Percentiles rank a stretch among this genome's conserved stretches.
Conservation (phyloP, 2,888 invertebrate genomes). For the Cosmia trapezina region DNA sequence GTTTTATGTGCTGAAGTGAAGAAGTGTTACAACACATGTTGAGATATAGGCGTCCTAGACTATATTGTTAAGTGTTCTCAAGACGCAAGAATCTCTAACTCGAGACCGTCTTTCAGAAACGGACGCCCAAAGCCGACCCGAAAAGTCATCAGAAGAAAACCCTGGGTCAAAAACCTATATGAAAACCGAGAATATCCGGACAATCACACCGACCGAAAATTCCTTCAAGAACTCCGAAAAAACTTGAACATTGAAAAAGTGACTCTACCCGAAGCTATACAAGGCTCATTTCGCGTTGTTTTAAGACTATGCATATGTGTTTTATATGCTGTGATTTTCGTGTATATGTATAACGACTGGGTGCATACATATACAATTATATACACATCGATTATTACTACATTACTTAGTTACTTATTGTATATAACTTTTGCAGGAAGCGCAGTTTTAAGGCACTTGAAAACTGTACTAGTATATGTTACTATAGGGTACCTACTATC, state of each 20-base stretch:
- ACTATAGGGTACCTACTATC: conserved; percentile 97
- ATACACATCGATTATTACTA: conserved; percentile 88
- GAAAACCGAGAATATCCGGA: conserved; percentile 96
- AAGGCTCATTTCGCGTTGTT: conserved; percentile 94
- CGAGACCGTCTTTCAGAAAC: conserved; percentile 81
- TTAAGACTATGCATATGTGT: conserved; percentile 95
- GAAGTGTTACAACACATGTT: background rate
- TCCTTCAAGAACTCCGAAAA: conserved; percentile 95
- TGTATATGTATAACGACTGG: conserved; percentile 93
- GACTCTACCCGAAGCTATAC: conserved; percentile 92
- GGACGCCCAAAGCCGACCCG: conserved; percentile 75
- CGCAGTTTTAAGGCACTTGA: conserved; percentile 91
- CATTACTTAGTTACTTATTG: conserved; percentile 91
- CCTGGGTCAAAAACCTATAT: conserved; percentile 97
- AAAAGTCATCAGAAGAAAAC: conserved; percentile 79
- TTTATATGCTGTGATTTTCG: conserved; percentile 93
- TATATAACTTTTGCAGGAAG: conserved; percentile 85
- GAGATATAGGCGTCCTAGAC: background rate
- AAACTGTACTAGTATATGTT: conserved; percentile 95
- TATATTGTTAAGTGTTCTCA: conserved; percentile 14
- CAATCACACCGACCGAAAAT: conserved; percentile 97
- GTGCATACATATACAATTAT: conserved; percentile 92
- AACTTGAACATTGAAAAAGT: conserved; percentile 95
- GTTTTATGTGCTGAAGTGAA: conserved; percentile 21
- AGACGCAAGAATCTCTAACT: conserved; percentile 58